Evolutionary conservation across 1,140 invertebrate genomes (phyloP).

Genomic region (Apis florea): DNA sequence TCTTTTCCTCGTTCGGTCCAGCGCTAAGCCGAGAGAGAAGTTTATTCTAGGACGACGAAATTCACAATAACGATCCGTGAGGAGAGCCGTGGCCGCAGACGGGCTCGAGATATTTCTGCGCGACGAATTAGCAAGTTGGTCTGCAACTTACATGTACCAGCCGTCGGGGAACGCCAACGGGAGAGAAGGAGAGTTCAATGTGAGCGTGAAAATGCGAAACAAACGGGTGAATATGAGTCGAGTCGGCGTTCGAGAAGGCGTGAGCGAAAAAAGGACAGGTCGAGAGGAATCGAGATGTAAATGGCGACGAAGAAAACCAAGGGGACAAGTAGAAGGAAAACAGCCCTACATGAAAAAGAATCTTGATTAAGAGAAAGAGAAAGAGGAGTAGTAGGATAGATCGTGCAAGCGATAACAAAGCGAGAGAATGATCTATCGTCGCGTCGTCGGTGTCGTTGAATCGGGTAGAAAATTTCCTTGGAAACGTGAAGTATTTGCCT

Average conservation of each 20-base stretch:
- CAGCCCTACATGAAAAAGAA: too few species aligned
- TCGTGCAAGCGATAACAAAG: background rate
- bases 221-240: constrained; percentile 9
- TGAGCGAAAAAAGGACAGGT: background rate
- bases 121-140: constrained; percentile 52
- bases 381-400: background rate
- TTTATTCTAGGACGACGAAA: constrained; percentile 59
- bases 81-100: constrained; percentile 38
- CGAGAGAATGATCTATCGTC: background rate
- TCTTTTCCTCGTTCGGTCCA: constrained; percentile 1
- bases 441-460: too few species aligned
- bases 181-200: constrained; percentile 5
- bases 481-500: background rate
- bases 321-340: background rate
- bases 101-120: constrained; percentile 60
- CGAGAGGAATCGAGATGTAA: background rate
- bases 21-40: constrained; percentile 11
- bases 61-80: constrained; percentile 54
- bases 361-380: background rate
- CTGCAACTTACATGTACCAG: constrained; percentile 30
- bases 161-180: background rate
- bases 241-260: too few species aligned
- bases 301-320: background rate
- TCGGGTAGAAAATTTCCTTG: background rate
- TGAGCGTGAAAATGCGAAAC: constrained; percentile 35